Percentiles rank a stretch among this genome's conserved stretches.
These are phyloP conservation scores for Drosophila putrida DNA, from an alignment of 2,888 invertebrate genomes.

Conservation along the genomic window DNA sequence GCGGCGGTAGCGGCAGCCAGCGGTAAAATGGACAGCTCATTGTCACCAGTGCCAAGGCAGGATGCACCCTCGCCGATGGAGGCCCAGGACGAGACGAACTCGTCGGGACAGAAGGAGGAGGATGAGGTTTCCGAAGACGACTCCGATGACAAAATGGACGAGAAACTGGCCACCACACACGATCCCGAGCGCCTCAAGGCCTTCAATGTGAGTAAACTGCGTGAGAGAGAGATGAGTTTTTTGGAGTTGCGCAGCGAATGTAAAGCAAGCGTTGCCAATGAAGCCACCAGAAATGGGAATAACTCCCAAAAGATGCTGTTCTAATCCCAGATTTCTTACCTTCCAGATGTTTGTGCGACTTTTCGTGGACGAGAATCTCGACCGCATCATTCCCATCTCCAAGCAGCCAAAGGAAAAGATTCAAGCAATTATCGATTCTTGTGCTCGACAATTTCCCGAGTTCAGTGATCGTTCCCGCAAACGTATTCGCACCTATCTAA, in stretches of 20 bases:
- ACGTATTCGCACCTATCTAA: slow-evolving; percentile 96
- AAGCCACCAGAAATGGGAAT: slow-evolving; percentile 39
- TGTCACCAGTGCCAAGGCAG: slow-evolving; percentile 86
- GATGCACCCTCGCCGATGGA: slow-evolving; percentile 88
- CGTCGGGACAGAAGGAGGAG: slow-evolving; percentile 94
- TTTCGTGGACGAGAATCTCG: slow-evolving; percentile 98
- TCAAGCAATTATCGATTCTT: slow-evolving; percentile 98
- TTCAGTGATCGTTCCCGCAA: slow-evolving; percentile 97
- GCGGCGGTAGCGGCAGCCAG: slow-evolving; percentile 86
- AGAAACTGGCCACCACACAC: slow-evolving; percentile 89
- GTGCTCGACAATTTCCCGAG: slow-evolving; percentile 98
- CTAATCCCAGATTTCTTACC: slow-evolving; percentile 5
- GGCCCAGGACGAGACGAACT: slow-evolving; percentile 93
- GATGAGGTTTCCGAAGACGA: slow-evolving; percentile 94
- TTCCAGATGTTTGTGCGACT: slow-evolving; percentile 98
- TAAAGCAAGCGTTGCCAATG: slow-evolving; percentile 79
- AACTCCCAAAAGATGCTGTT: not conserved
- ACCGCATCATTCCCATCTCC: slow-evolving; percentile 98
- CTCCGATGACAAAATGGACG: slow-evolving; percentile 95
- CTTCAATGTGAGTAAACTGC: slow-evolving; percentile 92
- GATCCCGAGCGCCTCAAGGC: slow-evolving; percentile 98
- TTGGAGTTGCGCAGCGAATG: slow-evolving; percentile 56
- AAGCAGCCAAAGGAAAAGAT: slow-evolving; percentile 99
- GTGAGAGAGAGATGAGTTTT: slow-evolving; percentile 33
- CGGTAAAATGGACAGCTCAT: slow-evolving; percentile 84